Evolutionary conservation across 2,797 vertebrate species (phyloP).

Genomic region (Sebastes oblongus): DNA sequence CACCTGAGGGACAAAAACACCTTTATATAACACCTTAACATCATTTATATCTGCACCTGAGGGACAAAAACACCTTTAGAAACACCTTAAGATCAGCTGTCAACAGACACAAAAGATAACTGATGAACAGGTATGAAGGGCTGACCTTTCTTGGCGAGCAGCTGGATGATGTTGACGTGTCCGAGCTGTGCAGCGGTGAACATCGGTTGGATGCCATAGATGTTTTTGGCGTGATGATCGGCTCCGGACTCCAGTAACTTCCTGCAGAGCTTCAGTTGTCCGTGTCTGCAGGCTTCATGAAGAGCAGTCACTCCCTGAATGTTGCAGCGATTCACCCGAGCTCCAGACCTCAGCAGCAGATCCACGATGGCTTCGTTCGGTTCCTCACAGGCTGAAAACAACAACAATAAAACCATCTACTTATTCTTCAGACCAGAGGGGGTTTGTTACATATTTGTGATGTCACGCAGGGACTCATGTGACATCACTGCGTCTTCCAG

Average conservation of each 20-base stretch:
- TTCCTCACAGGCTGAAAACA: conserved; percentile 84
- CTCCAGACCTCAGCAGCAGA: conserved; percentile 82
- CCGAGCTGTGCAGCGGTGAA: conserved; percentile 89
- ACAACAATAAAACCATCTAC: not conserved
- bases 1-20: too few species aligned
- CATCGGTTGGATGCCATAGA: conserved; percentile 86
- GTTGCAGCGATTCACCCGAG: conserved; percentile 84
- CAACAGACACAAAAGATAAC: conserved; percentile 9
- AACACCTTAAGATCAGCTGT: conserved; percentile 66
- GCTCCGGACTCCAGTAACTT: conserved; percentile 84
- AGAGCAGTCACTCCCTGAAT: conserved; percentile 86
- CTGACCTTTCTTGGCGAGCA: conserved; percentile 85
- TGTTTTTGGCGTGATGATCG: conserved; percentile 81
- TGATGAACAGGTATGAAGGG: not conserved
- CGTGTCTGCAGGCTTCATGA: conserved; percentile 85
- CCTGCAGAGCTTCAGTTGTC: conserved; percentile 83
- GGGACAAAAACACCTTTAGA: too few species aligned
- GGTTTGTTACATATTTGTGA: not conserved
- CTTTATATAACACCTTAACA: not conserved
- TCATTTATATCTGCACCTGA: too few species aligned
- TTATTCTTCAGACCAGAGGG: not conserved
- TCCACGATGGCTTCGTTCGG: conserved; percentile 78
- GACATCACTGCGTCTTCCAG: not conserved
- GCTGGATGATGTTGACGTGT: conserved; percentile 78
- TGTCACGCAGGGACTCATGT: not conserved